Percentiles rank a stretch among this genome's conserved stretches.
Conservation (phyloP, 2,888 invertebrate genomes). For the Brenthis hecate region DNA sequence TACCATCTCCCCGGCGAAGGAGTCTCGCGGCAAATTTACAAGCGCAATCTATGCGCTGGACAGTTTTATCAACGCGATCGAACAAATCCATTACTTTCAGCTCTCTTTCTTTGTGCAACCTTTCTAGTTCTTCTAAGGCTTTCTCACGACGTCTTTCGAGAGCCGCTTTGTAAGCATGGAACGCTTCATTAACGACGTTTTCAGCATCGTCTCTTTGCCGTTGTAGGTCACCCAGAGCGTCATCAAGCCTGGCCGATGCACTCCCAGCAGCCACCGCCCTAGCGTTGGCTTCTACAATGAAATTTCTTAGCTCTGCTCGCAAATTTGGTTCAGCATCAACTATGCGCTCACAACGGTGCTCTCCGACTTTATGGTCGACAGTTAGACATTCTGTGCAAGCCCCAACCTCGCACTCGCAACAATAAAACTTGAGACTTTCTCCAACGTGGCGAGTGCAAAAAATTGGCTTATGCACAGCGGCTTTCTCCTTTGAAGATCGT, state of each 20-base stretch:
- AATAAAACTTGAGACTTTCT: slow-evolving; percentile 94
- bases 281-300: slow-evolving; percentile 88
- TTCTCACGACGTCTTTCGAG: slow-evolving; percentile 91
- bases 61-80: slow-evolving; percentile 91
- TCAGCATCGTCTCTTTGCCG: slow-evolving; percentile 93
- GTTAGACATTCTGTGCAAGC: slow-evolving; percentile 94
- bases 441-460: slow-evolving; percentile 91
- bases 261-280: slow-evolving; percentile 90
- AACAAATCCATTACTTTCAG: slow-evolving; percentile 94
- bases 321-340: slow-evolving; percentile 90
- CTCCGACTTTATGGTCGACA: slow-evolving; percentile 90
- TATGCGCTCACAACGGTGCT: slow-evolving; percentile 92
- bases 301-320: slow-evolving; percentile 88
- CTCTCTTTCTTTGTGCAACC: slow-evolving; percentile 91
- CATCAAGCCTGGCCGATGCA: slow-evolving; percentile 88
- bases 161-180: slow-evolving; percentile 89
- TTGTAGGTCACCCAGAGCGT: slow-evolving; percentile 92
- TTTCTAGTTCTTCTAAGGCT: slow-evolving; percentile 87
- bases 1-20: slow-evolving; percentile 91
- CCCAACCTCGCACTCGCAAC: slow-evolving; percentile 92
- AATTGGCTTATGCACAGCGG: slow-evolving; percentile 94
- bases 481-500: slow-evolving; percentile 88
- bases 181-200: slow-evolving; percentile 90
- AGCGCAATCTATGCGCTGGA: slow-evolving; percentile 92
- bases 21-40: slow-evolving; percentile 92